phyloP scores from a whole-genome alignment of 2,888 invertebrate genomes.

The Gnatocerus cornutus region DNA sequence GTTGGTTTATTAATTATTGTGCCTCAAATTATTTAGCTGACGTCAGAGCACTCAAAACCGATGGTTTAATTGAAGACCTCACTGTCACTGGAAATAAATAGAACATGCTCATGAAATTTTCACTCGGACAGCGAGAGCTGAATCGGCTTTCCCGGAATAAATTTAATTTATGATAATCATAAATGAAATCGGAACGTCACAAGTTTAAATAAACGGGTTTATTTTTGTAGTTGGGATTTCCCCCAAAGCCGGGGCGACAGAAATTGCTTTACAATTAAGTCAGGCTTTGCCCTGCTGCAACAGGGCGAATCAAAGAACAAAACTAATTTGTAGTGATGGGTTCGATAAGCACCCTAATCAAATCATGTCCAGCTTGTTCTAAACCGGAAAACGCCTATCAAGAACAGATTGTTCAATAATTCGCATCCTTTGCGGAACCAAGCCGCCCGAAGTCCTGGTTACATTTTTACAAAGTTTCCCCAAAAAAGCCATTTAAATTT shows the following conservation, averaged over 20 bases:
- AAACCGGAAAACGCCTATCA: conserved; percentile 39
- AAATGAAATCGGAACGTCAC: too few relatives aligned
- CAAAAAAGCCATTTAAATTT: not conserved
- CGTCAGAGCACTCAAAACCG: too few relatives aligned
- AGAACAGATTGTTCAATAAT: conserved; percentile 40
- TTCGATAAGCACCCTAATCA: conserved; percentile 36
- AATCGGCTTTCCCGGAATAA: too few relatives aligned
- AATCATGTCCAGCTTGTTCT: conserved; percentile 40
- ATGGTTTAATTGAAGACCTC: too few relatives aligned
- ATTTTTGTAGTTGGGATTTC: not conserved
- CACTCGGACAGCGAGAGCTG: too few relatives aligned
- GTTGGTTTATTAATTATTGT: too few relatives aligned
- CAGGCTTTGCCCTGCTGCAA: not conserved
- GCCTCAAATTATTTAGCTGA: too few relatives aligned
- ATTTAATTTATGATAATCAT: too few relatives aligned
- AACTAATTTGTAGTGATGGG: conserved; percentile 28
- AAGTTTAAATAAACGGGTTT: too few relatives aligned
- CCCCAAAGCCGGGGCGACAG: conserved; percentile 7
- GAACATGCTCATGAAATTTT: too few relatives aligned
- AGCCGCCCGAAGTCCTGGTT: not conserved
- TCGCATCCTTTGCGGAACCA: not conserved
- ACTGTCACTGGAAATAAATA: too few relatives aligned
- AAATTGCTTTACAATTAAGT: conserved; percentile 20
- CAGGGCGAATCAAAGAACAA: conserved; percentile 20
- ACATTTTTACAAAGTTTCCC: conserved; percentile 10